Percentiles rank a stretch among this genome's conserved stretches.
phyloP scores from a whole-genome alignment of 2,113 vertebrate species.

The Lophura nycthemera region DNA sequence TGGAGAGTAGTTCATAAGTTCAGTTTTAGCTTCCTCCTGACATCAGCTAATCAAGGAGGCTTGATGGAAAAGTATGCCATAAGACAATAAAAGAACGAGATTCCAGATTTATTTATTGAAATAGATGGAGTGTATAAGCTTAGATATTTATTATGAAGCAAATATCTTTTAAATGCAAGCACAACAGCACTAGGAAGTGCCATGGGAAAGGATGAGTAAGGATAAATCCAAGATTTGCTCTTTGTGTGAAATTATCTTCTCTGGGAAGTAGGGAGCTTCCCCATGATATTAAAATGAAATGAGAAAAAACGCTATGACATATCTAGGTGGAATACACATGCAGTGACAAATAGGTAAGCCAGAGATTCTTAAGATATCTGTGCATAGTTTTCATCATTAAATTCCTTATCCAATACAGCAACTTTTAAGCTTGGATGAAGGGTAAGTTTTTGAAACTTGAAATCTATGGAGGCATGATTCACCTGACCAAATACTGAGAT shows the following conservation, averaged over 20 bases:
- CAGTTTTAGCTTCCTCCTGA: background rate
- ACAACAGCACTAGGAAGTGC: background rate
- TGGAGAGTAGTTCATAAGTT: background rate
- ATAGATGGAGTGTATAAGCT: background rate
- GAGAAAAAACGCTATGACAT: background rate
- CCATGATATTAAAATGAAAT: background rate
- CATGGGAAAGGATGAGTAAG: background rate
- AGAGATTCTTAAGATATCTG: background rate
- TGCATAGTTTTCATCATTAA: background rate
- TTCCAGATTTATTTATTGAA: background rate
- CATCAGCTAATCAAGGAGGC: background rate
- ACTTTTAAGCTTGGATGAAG: slow-evolving; percentile 21
- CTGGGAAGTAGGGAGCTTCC: background rate
- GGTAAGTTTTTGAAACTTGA: slow-evolving; percentile 37
- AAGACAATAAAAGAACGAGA: background rate
- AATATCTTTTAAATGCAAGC: background rate
- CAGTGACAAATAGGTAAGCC: background rate
- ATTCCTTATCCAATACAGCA: slow-evolving; percentile 17
- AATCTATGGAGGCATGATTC: slow-evolving; percentile 57
- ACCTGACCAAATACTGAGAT: slow-evolving; percentile 63
- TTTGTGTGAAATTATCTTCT: background rate
- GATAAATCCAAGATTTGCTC: background rate
- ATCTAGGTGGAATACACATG: background rate
- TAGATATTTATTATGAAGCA: background rate
- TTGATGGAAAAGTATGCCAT: background rate